Evolutionary conservation across 1,140 invertebrate species (phyloP).

Genomic region (Procambarus clarkii): DNA sequence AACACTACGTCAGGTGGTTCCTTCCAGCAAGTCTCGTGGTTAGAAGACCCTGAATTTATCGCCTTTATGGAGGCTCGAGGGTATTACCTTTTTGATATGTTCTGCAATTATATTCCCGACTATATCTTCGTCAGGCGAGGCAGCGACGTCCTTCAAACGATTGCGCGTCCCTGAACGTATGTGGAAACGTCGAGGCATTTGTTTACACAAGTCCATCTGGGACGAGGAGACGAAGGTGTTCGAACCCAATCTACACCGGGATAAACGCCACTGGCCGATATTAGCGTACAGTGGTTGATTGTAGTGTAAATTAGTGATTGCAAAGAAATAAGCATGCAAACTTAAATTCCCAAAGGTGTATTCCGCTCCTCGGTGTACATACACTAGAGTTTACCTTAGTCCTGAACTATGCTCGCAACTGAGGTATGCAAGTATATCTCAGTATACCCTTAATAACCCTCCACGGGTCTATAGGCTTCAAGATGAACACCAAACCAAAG

Average conservation of each 20-base stretch:
- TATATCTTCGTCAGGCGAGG: conserved; percentile 68
- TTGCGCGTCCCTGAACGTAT: conserved; percentile 47
- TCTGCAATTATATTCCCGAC: conserved; percentile 59
- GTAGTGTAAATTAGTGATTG: too few species aligned
- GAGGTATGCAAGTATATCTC: too few species aligned
- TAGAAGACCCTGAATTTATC: conserved; percentile 60
- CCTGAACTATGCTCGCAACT: too few species aligned
- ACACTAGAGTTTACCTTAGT: too few species aligned
- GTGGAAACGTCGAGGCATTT: conserved; percentile 37
- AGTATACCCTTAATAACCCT: too few species aligned
- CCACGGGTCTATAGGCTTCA: too few species aligned
- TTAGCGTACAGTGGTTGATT: background rate
- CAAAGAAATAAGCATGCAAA: too few species aligned
- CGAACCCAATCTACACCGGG: background rate
- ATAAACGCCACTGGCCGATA: conserved; percentile 42
- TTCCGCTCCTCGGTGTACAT: too few species aligned
- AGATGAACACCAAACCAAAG: too few species aligned
- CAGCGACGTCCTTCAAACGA: conserved; percentile 37
- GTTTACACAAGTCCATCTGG: conserved; percentile 20
- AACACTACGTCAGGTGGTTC: background rate
- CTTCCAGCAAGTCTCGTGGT: background rate
- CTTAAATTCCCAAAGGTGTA: too few species aligned
- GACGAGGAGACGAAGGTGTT: background rate
- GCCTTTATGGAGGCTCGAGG: conserved; percentile 69
- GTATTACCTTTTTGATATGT: conserved; percentile 69